Conservation (phyloP, 1,140 invertebrate genomes). For the Plectus sambesii region DNA sequence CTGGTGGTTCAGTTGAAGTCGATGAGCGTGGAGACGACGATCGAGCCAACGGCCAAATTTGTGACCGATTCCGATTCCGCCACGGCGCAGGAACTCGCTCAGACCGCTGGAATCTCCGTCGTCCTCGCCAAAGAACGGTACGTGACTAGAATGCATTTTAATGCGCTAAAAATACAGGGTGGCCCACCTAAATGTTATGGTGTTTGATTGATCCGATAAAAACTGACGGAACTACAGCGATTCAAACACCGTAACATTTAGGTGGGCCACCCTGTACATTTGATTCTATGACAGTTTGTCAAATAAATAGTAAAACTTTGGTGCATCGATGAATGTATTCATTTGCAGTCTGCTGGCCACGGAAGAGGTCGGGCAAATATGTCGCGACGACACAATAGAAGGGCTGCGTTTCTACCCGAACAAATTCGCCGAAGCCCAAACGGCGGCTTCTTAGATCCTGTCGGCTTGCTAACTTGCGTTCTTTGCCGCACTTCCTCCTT, state of each 20-base stretch:
- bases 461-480: too few relatives aligned
- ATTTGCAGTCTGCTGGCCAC: conserved; percentile 46
- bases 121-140: conserved; percentile 50
- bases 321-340: too few relatives aligned
- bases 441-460: too few relatives aligned
- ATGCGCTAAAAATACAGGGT: not conserved
- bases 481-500: too few relatives aligned
- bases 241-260: too few relatives aligned
- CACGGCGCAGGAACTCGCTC: conserved; percentile 47
- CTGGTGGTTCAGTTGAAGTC: conserved; percentile 47
- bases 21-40: conserved; percentile 47
- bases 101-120: conserved; percentile 47
- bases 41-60: conserved; percentile 40
- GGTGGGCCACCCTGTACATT: too few relatives aligned
- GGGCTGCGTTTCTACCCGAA: conserved; percentile 49
- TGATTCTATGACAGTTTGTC: too few relatives aligned
- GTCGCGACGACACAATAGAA: conserved; percentile 49
- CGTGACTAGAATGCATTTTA: not conserved
- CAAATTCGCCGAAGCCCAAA: conserved; percentile 44
- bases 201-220: not conserved
- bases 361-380: conserved; percentile 46
- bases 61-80: conserved; percentile 45
- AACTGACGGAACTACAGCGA: too few relatives aligned
- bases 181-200: too few relatives aligned
- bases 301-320: too few relatives aligned